Base-by-base conservation (phyloP, 2,888 invertebrate species). In the Dugesia japonica region DNA sequence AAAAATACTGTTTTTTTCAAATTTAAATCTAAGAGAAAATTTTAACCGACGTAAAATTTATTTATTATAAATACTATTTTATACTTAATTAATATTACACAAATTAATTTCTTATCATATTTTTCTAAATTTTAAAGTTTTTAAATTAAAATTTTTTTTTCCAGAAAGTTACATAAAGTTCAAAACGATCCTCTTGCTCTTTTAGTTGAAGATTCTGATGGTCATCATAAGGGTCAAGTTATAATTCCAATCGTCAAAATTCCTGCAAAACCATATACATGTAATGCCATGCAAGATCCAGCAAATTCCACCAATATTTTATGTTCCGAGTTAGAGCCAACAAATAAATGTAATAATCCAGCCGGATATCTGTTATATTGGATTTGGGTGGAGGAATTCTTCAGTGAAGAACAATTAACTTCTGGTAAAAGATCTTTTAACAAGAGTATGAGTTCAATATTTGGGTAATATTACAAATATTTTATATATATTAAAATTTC, bases 311-410 rank as follows among this genome's bases (percentile, higher is more conserved):
- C 4, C 13, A 27, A 31, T 28, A 28, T 74, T 38, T 17, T 13
- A 17, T 74, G 33, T 28, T n/a, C 31, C 4, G 33, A 74, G 17
- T 74, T 74, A 74, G 74, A 74, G 20, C 33, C 74, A 13, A 74
- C 74, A 13, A 28, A 38, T 27, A 74, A 74, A 38, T 28, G 26
- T 26, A 26, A 17, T 38, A 23, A 38, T 26, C 33, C 74, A 38
- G 1, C 26, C n/a, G 74, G 74, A 31, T 28, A 9, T 28, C 26
- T 74, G 56, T 71, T 33, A 13, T 74, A 33, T 71, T 74, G 74
- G 74, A 20, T 38, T 4, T 74, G 74, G 74, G 74, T 74, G 1
- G 33, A 74, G 23, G 74, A 74, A 31, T 74, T 72, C n/a, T 56
- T 20, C 56, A 20, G 9, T 4, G 23, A 56, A 56, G 56, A 56